Conservation (phyloP, 2,888 invertebrate species). For the Ashinkailepas kermadecensis region DNA sequence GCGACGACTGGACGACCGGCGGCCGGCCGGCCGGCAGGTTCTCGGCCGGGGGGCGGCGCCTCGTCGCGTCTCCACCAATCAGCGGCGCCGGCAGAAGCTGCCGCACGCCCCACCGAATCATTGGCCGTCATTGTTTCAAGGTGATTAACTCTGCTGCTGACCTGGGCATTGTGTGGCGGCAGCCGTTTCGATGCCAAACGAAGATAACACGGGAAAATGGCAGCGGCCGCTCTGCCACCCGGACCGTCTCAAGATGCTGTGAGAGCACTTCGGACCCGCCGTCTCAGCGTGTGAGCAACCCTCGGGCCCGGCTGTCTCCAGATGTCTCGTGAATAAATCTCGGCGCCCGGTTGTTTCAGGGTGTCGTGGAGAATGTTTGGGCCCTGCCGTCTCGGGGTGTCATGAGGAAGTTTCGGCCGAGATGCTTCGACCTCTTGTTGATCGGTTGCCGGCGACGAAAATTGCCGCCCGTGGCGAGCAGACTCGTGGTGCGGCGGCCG, state of each 20-base stretch:
- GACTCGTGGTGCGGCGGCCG: not conserved
- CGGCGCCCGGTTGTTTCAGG: not conserved
- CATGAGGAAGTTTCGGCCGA: no score
- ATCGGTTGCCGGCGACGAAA: not conserved
- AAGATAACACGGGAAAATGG: constrained; percentile 15
- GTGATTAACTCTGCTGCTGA: constrained; percentile 20
- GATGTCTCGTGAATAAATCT: not conserved
- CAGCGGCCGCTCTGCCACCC: not conserved
- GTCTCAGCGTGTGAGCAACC: not conserved
- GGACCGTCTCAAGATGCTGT: not conserved
- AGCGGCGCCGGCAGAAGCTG: not conserved
- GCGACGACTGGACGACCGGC: not conserved
- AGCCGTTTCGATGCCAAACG: not conserved
- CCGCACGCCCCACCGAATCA: constrained; percentile 22
- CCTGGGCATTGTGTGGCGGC: constrained; percentile 10
- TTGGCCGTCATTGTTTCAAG: constrained; percentile 24
- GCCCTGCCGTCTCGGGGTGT: no score
- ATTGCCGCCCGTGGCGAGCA: not conserved
- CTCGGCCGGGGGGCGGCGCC: constrained; percentile 8
- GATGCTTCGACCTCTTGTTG: no score
- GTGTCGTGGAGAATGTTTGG: not conserved
- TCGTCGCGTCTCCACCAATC: constrained; percentile 13
- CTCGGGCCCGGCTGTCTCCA: not conserved
- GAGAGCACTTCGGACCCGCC: not conserved
- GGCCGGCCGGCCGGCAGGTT: not conserved